Conservation (phyloP, 1,140 invertebrate species). For the Drosophila ananassae region DNA sequence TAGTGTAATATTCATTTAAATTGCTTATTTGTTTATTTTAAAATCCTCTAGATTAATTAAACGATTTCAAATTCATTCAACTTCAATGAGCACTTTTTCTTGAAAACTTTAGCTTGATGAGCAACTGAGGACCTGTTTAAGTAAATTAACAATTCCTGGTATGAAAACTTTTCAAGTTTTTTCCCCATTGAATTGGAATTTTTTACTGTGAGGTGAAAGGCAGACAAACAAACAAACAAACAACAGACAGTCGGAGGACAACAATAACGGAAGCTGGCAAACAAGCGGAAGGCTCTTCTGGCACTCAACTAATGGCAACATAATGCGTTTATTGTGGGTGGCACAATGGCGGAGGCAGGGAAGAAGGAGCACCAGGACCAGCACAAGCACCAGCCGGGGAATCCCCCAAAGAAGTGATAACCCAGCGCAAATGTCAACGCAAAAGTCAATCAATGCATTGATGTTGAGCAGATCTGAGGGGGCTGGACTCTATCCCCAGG, state of each 20-base stretch:
- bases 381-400: constrained; percentile 31
- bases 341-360: constrained; percentile 33
- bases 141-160: constrained; percentile 74
- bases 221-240: constrained; percentile 27
- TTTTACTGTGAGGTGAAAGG: constrained; percentile 67
- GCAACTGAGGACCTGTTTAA: constrained; percentile 66
- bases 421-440: constrained; percentile 77
- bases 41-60: constrained; percentile 21
- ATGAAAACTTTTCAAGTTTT: constrained; percentile 63
- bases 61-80: constrained; percentile 28
- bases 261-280: constrained; percentile 75
- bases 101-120: constrained; percentile 11
- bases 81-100: background rate
- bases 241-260: constrained; percentile 34
- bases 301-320: constrained; percentile 81
- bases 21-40: background rate
- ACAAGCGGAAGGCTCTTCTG: constrained; percentile 80
- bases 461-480: constrained; percentile 18
- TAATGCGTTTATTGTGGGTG: constrained; percentile 79
- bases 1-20: background rate
- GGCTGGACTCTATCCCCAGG: constrained; percentile 8
- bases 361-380: background rate
- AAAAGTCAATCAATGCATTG: constrained; percentile 76
- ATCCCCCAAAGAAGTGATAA: constrained; percentile 60
- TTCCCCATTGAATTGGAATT: constrained; percentile 44